phyloP scores from a whole-genome alignment of 2,888 invertebrate genomes.

The Drosophila villosipedis region DNA sequence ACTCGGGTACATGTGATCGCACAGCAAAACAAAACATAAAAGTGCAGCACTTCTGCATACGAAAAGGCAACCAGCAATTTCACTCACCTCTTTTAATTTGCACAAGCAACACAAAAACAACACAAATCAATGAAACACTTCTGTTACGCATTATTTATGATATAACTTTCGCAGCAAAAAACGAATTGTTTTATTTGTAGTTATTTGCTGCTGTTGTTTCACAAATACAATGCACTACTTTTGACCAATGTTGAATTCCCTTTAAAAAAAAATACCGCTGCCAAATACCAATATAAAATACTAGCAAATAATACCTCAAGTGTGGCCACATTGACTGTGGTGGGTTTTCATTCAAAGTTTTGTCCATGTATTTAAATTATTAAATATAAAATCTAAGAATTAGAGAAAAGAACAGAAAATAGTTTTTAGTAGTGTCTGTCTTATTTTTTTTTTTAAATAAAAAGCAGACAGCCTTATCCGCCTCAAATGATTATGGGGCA shows the following conservation, averaged over 20 bases:
- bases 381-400: background rate
- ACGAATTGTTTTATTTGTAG: conserved; percentile 35
- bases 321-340: conserved; percentile 14
- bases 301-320: background rate
- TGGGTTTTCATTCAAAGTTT: background rate
- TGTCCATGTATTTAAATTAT: background rate
- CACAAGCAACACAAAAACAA: conserved; percentile 67
- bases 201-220: conserved; percentile 18
- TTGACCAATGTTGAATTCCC: background rate
- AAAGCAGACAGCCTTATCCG: background rate
- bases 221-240: conserved; percentile 28
- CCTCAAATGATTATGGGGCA: background rate
- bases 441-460: too few relatives aligned
- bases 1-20: conserved; percentile 3
- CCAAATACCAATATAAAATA: conserved; percentile 13
- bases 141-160: conserved; percentile 58
- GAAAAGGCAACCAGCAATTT: conserved; percentile 18
- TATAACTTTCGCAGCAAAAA: conserved; percentile 41
- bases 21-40: conserved; percentile 40
- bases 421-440: background rate
- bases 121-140: conserved; percentile 75
- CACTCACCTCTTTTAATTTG: conserved; percentile 66
- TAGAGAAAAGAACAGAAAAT: background rate
- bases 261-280: background rate
- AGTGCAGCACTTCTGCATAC: background rate